Conservation (phyloP, 2,797 vertebrate genomes). For the Danio tinwini region DNA sequence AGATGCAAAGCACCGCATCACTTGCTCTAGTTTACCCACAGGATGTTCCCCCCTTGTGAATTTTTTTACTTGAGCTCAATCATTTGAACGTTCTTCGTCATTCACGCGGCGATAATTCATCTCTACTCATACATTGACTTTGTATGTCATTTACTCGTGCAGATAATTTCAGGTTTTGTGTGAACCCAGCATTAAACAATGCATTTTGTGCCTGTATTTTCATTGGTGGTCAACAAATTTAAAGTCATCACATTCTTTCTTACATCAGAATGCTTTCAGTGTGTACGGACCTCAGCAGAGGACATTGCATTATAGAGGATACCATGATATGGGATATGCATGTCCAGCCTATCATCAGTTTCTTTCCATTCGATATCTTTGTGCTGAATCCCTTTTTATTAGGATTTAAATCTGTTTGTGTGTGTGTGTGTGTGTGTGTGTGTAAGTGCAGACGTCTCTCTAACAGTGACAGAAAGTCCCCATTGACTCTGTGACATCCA, state of each 20-base stretch:
- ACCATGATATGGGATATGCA: background rate
- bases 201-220: background rate
- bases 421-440: conserved; percentile 36
- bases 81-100: too few species aligned
- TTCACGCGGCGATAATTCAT: too few species aligned
- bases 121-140: too few species aligned
- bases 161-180: too few species aligned
- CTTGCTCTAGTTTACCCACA: too few species aligned
- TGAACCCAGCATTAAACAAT: background rate
- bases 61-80: too few species aligned
- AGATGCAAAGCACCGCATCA: too few species aligned
- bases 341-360: background rate
- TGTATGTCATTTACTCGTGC: too few species aligned
- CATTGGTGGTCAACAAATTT: background rate
- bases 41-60: too few species aligned
- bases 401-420: conserved; percentile 41
- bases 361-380: conserved; percentile 9
- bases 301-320: background rate
- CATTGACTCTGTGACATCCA: conserved; percentile 72
- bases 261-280: background rate
- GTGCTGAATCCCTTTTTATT: conserved; percentile 1
- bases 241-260: background rate
- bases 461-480: conserved; percentile 49
- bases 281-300: background rate
- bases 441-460: conserved; percentile 26